Base-by-base conservation (phyloP, 2,888 invertebrate genomes). In the Athalia circularis region DNA sequence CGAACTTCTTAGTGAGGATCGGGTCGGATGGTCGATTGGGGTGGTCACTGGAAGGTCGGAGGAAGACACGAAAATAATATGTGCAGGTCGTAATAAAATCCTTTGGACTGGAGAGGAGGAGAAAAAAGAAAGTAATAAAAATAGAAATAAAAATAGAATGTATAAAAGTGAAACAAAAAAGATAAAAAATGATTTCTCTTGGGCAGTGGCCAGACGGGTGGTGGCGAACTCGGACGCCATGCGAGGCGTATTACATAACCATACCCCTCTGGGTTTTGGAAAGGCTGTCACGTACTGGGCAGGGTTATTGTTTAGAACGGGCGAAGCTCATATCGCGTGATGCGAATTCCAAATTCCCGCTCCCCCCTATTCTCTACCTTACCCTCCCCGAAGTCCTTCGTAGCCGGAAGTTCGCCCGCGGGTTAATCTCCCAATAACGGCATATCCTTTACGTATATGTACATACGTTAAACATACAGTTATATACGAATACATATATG, bases 231-330 rank as follows among this genome's bases (percentile, higher is more conserved):
- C 68, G 13, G 29, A 70, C 70, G 75, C 62, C 48, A 61, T 57
- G 62, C n/a, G 43, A 13, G 59, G 47, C 84, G 84, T 86, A 84
- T 85, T 83, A 82, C 81, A 84, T 80, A 83, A 84, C 80, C 83
- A 83, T 79, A 75, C 78, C 29, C 29, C 29, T 29, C 29, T 29
- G 74, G 43, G 64, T 81, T 80, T 85, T 82, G 80, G 79, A 79
- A 86, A 76, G 83, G 82, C 80, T 79, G 83, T 86, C 87, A 87
- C 87, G 86, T 88, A 87, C 81, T n/a, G 76, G 75, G 79, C 79
- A 81, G 84, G 84, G 85, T 87, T 88, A 87, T 87, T 87, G 86
- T 87, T 88, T 87, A 83, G 82, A 84, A 80, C 83, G 79, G 82
- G 83, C 81, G 50, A 64, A 80, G 80, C 83, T 83, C 84, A 83